Conservation (phyloP, 2,888 invertebrate species). For the Diloba caeruleocephala region DNA sequence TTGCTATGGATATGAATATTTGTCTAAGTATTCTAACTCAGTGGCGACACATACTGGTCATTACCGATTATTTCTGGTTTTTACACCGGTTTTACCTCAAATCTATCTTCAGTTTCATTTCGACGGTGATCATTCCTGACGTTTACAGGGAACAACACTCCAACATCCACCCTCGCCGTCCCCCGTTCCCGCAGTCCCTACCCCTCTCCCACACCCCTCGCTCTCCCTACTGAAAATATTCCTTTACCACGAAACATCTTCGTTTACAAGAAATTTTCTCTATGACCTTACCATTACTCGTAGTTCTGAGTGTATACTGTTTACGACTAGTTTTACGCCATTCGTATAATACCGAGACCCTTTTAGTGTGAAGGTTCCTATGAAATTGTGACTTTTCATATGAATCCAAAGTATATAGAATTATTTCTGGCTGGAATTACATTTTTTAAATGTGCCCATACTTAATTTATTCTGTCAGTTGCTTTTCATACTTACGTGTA, state of each 20-base stretch:
- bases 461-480: slow-evolving; percentile 27
- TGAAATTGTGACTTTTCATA: slow-evolving; percentile 24
- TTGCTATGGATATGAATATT: slow-evolving; percentile 11
- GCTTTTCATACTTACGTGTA: slow-evolving; percentile 1
- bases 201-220: slow-evolving; percentile 28
- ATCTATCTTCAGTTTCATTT: slow-evolving; percentile 69
- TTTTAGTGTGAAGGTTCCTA: slow-evolving; percentile 32
- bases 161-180: slow-evolving; percentile 45
- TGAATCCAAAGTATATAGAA: slow-evolving; percentile 28
- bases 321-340: slow-evolving; percentile 47
- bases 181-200: slow-evolving; percentile 28
- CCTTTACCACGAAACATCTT: slow-evolving; percentile 52
- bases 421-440: slow-evolving; percentile 20
- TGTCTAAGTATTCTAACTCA: slow-evolving; percentile 7
- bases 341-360: slow-evolving; percentile 38
- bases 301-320: slow-evolving; percentile 33
- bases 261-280: slow-evolving; percentile 57
- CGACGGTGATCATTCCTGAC: slow-evolving; percentile 77
- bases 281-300: slow-evolving; percentile 50
- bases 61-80: slow-evolving; percentile 63
- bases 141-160: slow-evolving; percentile 84
- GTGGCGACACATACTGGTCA: slow-evolving; percentile 47
- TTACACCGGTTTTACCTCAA: slow-evolving; percentile 60
- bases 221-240: slow-evolving; percentile 54
- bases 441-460: slow-evolving; percentile 17